Conservation (phyloP, 2,888 invertebrate species). For the Amorpha juglandis region DNA sequence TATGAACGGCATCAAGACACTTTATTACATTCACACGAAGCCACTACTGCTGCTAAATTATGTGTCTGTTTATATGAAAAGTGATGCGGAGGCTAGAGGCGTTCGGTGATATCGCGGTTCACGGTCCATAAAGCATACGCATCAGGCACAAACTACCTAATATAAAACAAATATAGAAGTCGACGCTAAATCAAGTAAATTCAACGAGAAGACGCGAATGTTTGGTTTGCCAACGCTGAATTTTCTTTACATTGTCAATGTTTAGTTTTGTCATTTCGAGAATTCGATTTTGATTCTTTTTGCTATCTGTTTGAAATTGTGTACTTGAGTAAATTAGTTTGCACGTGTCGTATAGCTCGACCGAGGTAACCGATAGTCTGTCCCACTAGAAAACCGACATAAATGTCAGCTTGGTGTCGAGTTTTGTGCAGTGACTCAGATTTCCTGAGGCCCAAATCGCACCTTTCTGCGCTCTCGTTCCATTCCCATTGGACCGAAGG, state of each 20-base stretch:
- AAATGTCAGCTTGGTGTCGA: too few species aligned
- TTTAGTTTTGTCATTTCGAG: conserved; percentile 24
- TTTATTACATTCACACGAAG: conserved; percentile 26
- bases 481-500: too few species aligned
- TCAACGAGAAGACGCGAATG: conserved; percentile 49
- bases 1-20: conserved; percentile 22
- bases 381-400: too few species aligned
- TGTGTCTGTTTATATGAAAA: conserved; percentile 44
- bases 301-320: background rate
- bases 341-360: too few species aligned
- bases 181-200: conserved; percentile 52
- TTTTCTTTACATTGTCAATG: conserved; percentile 55
- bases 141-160: conserved; percentile 46
- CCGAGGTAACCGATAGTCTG: too few species aligned
- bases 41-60: conserved; percentile 36
- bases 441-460: too few species aligned
- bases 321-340: too few species aligned
- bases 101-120: conserved; percentile 60
- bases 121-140: conserved; percentile 63
- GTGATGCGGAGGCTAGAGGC: conserved; percentile 46
- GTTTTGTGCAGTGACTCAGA: too few species aligned
- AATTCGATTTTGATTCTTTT: conserved; percentile 5
- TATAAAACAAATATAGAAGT: conserved; percentile 55
- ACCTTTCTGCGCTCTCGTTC: too few species aligned
- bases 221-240: conserved; percentile 50